These are phyloP conservation scores for Argyrosomus regius DNA, from an alignment of 2,797 vertebrate genomes.

Conservation along the genomic window DNA sequence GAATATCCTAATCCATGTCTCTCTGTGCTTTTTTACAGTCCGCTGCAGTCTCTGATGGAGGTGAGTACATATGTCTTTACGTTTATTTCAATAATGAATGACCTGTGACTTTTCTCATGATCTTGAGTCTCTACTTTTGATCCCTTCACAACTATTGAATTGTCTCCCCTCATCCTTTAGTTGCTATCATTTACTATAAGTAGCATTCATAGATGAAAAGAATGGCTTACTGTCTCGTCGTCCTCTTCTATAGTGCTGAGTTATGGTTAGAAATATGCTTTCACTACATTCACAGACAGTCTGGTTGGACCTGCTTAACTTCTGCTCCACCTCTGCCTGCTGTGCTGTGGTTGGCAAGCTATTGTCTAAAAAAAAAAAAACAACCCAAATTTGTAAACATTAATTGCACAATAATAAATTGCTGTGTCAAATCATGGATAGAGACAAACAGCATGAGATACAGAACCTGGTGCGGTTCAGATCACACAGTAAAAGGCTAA, in stretches of 20 bases:
- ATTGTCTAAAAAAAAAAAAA: constrained; percentile 3
- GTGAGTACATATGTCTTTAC: constrained; percentile 85
- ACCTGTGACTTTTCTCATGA: background rate
- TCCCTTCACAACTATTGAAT: background rate
- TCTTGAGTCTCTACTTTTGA: background rate
- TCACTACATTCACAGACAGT: constrained; percentile 8
- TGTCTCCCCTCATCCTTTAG: background rate
- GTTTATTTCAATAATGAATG: background rate
- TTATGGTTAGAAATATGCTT: constrained; percentile 8
- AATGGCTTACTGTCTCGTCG: background rate
- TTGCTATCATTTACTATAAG: background rate
- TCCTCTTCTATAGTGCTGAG: background rate
- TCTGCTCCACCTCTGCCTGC: constrained; percentile 46
- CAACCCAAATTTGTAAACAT: constrained; percentile 9
- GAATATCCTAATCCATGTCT: constrained; percentile 89
- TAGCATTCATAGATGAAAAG: background rate
- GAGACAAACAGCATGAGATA: background rate
- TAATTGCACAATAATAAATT: background rate
- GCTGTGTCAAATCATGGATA: background rate
- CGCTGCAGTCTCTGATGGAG: constrained; percentile 97
- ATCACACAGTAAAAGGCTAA: background rate
- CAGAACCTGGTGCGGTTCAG: background rate
- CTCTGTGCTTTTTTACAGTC: constrained; percentile 94
- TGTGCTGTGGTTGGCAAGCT: background rate
- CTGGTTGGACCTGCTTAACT: constrained; percentile 61